Base-by-base conservation (phyloP, 2,113 vertebrate genomes). In the Ploceus nigricollis region DNA sequence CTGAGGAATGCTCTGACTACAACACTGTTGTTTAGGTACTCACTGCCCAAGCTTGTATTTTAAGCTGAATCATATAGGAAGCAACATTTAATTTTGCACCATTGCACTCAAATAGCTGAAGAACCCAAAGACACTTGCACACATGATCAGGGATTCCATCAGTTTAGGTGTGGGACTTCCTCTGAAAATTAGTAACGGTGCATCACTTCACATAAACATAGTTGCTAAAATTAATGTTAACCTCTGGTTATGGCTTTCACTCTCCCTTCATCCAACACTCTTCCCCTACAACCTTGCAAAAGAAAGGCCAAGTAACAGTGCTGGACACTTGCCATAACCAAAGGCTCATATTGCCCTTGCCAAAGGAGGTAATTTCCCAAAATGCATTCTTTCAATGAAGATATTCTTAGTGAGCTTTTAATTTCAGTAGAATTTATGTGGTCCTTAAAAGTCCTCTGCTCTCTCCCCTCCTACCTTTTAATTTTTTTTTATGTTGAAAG, bases 271-370 rank as follows among this genome's bases (percentile, higher is more conserved):
- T 17, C n/a, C 13, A 89, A 37, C 4, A 3, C 23, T 31, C 45
- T 37, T 24, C 7, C 22, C 31, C 30, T 33, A 22, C 9, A 44
- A 15, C 18, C 4, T 60, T 13, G 42, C 3, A 13, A 45, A 48
- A 47, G 40, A 4, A 8, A 53, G 0, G 7, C 6, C 4, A 20
- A 47, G 12, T 2, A 44, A 15, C 1, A 11, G 13, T 0, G 2
- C 0, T 31, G 18, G 18, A 70, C 61, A 4, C 10, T 1, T 9
- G 42, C 68, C 1, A 0, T 3, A 79, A 13, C 8, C 9, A 11
- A 40, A 64, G 8, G 15, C 27, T 37, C 15, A 8, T 3, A 2
- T 0, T 58, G 19, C 18, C 47, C 30, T 83, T 10, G 2, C 13
- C 44, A 51, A 31, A 54, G 7, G 33, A n/a, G 7, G 10, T 0